These are phyloP conservation scores for Sciurus carolinensis DNA, from an alignment of 2,797 vertebrate genomes.

Conservation along the genomic window DNA sequence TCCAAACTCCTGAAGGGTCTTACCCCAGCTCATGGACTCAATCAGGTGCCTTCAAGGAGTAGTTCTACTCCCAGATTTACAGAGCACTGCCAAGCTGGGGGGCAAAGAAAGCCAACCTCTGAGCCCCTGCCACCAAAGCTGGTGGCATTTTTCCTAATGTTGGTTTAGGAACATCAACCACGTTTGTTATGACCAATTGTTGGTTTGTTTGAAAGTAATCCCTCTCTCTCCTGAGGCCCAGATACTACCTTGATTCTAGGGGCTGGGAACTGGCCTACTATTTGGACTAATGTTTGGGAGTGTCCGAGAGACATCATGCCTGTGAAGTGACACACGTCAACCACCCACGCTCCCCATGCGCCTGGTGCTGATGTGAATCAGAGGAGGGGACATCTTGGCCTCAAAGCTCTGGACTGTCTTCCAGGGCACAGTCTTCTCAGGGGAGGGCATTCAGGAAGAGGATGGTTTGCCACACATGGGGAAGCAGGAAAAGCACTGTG, in stretches of 20 bases:
- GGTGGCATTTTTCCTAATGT: not conserved
- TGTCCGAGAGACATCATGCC: not conserved
- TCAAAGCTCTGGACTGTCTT: not conserved
- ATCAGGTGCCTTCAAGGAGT: not conserved
- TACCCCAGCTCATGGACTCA: not conserved
- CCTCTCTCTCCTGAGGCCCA: not conserved
- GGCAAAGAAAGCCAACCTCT: not conserved
- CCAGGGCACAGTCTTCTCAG: not conserved
- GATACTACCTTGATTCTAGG: conserved; percentile 14
- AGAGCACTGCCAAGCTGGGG: not conserved
- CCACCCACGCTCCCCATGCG: not conserved
- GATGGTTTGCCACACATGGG: not conserved
- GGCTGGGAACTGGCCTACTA: not conserved
- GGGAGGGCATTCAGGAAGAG: not conserved
- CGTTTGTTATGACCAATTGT: not conserved
- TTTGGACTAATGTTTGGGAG: not conserved
- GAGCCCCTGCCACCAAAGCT: not conserved
- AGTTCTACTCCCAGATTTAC: not conserved
- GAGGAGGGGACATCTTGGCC: not conserved
- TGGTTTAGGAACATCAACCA: not conserved
- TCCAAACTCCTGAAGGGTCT: not conserved
- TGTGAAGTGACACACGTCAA: not conserved
- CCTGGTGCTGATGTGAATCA: not conserved
- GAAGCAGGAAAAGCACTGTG: not conserved
- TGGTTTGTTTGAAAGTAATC: conserved; percentile 27